Evolutionary conservation across 1,140 invertebrate species (phyloP).

Genomic region (Aphelenchoides fujianensis): DNA sequence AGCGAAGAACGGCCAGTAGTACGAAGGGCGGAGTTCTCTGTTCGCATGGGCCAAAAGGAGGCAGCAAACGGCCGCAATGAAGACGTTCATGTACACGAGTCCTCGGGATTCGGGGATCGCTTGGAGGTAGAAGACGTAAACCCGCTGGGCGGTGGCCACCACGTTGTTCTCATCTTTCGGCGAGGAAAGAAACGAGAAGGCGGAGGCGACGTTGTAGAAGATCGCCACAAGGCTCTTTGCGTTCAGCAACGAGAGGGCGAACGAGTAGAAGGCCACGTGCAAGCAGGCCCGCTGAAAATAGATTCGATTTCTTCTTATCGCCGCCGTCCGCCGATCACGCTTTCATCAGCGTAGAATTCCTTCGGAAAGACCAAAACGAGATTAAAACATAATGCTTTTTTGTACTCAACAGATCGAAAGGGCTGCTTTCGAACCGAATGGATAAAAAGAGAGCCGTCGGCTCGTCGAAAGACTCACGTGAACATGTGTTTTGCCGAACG

Average conservation of each 20-base stretch:
- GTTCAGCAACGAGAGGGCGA: constrained; percentile 5
- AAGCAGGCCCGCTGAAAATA: background rate
- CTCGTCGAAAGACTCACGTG: too few species aligned
- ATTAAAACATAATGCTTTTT: too few species aligned
- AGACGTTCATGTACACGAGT: background rate
- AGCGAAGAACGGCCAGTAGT: constrained; percentile 8
- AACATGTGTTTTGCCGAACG: too few species aligned
- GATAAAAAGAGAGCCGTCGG: too few species aligned
- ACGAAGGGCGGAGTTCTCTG: background rate
- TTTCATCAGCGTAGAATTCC: too few species aligned
- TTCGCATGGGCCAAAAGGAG: background rate
- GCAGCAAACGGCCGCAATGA: background rate
- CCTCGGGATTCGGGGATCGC: background rate
- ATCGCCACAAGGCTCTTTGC: background rate
- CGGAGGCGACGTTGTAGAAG: background rate
- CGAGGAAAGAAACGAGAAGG: background rate
- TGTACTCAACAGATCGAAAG: too few species aligned
- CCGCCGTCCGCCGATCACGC: too few species aligned
- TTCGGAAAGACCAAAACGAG: too few species aligned
- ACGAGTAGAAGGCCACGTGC: background rate
- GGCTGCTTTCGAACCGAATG: too few species aligned
- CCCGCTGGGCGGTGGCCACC: background rate
- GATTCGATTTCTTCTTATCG: too few species aligned
- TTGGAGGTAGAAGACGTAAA: background rate
- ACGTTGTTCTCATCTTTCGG: background rate